These are phyloP conservation scores for Acheta domesticus DNA, from an alignment of 2,888 invertebrate species.

Conservation along the genomic window DNA sequence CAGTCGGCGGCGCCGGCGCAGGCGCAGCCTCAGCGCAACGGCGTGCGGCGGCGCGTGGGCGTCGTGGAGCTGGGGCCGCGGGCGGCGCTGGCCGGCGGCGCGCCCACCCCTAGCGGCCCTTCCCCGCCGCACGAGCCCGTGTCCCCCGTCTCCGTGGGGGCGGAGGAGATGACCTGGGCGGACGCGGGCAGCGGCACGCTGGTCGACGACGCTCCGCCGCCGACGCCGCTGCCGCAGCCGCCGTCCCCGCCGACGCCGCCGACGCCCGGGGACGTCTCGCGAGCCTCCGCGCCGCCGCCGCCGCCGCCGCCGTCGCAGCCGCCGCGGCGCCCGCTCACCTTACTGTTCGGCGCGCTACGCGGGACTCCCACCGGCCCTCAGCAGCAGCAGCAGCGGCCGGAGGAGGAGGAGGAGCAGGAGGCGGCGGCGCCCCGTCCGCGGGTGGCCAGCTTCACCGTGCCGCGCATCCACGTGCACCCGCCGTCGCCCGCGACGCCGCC, in stretches of 20 bases:
- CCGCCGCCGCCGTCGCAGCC: background rate
- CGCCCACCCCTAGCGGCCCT: background rate
- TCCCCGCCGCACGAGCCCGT: background rate
- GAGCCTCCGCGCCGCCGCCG: background rate
- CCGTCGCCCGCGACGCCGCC: background rate
- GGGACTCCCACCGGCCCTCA: too few species aligned
- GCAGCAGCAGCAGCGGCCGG: background rate
- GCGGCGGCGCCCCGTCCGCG: background rate
- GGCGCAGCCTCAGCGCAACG: background rate
- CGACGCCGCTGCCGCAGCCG: background rate
- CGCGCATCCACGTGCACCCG: background rate
- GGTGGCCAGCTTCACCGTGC: background rate
- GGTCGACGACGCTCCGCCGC: background rate
- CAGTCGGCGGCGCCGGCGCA: too few species aligned
- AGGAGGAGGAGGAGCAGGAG: background rate
- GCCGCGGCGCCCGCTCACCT: background rate
- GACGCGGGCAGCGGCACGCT: conserved; percentile 1
- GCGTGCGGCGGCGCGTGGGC: background rate
- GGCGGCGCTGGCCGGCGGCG: background rate
- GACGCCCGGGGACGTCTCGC: too few species aligned
- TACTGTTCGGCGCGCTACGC: background rate
- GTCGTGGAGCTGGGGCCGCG: background rate
- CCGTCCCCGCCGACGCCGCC: background rate
- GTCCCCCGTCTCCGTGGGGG: background rate
- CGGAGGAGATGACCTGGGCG: background rate